Conservation (phyloP, 1,140 invertebrate genomes). For the Drosophila varians region DNA sequence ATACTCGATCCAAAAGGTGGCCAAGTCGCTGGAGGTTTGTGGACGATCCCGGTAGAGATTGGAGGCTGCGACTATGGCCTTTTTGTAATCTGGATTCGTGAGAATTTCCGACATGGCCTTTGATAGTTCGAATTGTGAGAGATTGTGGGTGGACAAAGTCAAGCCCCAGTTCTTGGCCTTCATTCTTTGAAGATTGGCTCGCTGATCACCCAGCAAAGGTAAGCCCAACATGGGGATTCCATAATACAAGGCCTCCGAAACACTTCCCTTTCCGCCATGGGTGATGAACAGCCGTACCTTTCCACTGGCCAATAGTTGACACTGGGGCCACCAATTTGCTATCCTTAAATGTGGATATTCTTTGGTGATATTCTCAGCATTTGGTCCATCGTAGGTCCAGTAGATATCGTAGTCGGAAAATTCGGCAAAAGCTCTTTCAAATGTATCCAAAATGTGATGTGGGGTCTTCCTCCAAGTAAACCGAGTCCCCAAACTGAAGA, state of each 20-base stretch:
- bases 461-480: conserved; percentile 82
- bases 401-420: conserved; percentile 76
- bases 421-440: conserved; percentile 44
- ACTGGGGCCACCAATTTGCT: conserved; percentile 88
- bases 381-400: conserved; percentile 64
- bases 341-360: conserved; percentile 85
- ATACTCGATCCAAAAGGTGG: conserved; percentile 74
- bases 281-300: conserved; percentile 88
- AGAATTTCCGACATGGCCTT: conserved; percentile 33
- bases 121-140: conserved; percentile 67
- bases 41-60: conserved; percentile 71
- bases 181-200: conserved; percentile 84
- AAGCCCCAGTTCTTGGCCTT: conserved; percentile 83
- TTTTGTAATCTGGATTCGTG: conserved; percentile 15
- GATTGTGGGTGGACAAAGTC: conserved; percentile 61
- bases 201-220: conserved; percentile 88
- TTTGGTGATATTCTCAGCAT: conserved; percentile 20
- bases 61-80: conserved; percentile 34
- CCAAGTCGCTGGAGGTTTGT: conserved; percentile 33
- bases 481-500: conserved; percentile 86
- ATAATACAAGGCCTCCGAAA: conserved; percentile 88
- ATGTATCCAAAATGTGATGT: conserved; percentile 33
- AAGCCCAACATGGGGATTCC: conserved; percentile 89
- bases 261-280: conserved; percentile 88
- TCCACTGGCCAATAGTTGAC: conserved; percentile 86